Conservation (phyloP, 2,888 invertebrate genomes). For the Platycnemis pennipes region DNA sequence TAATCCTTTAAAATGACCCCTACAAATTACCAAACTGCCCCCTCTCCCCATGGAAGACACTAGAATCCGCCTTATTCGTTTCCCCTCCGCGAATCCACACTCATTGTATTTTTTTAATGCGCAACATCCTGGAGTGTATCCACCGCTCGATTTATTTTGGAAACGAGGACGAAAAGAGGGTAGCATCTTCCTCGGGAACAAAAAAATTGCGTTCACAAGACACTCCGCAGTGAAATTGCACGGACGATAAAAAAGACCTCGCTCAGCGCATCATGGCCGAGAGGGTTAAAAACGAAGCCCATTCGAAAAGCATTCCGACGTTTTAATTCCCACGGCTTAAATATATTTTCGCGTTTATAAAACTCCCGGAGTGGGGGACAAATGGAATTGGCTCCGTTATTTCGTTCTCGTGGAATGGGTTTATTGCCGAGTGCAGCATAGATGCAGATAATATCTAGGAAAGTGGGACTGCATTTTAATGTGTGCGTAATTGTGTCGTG, state of each 20-base stretch:
- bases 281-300: neutral
- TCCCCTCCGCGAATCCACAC: neutral
- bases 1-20: too few species aligned
- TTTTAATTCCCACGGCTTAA: constrained; percentile 27
- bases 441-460: constrained; percentile 47
- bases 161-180: constrained; percentile 42
- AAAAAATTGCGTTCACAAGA: neutral
- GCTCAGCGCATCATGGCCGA: constrained; percentile 40
- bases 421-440: constrained; percentile 50
- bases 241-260: constrained; percentile 38
- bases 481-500: constrained; percentile 34
- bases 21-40: too few species aligned
- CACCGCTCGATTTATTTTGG: constrained; percentile 59
- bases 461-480: constrained; percentile 54
- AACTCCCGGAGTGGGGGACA: constrained; percentile 5
- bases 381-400: constrained; percentile 55
- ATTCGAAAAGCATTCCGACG: neutral
- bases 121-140: constrained; percentile 51
- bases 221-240: constrained; percentile 51
- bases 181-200: constrained; percentile 12
- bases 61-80: neutral
- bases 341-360: constrained; percentile 54
- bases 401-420: constrained; percentile 39
- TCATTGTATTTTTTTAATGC: constrained; percentile 51
- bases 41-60: too few species aligned